phyloP scores from a whole-genome alignment of 1,140 invertebrate species.

The Onthophagus taurus region DNA sequence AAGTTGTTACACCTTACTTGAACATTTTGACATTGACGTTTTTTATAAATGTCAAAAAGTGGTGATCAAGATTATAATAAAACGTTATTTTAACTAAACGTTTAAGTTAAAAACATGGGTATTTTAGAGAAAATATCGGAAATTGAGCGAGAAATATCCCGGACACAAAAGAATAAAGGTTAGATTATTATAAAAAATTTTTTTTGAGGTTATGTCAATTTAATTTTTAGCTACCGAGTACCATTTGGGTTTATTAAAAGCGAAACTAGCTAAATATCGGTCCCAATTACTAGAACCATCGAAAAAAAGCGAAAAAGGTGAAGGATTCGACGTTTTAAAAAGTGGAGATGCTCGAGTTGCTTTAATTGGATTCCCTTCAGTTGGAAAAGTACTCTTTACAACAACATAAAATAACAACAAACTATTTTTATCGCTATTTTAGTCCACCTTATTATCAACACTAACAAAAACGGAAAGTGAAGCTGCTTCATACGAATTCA shows the following conservation, averaged over 20 bases:
- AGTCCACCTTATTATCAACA: conserved; percentile 89
- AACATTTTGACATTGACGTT: too few relatives aligned
- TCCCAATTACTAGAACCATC: conserved; percentile 90
- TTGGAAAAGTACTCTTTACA: conserved; percentile 63
- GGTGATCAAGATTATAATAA: too few relatives aligned
- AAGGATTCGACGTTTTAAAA: conserved; percentile 99
- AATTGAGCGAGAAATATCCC: conserved; percentile 95
- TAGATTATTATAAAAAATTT: conserved; percentile 19
- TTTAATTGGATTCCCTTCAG: conserved; percentile 94
- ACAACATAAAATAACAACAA: too few relatives aligned
- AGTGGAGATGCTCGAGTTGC: conserved; percentile 98
- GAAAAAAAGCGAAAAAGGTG: conserved; percentile 94
- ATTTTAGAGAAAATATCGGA: conserved; percentile 97
- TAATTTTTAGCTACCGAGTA: conserved; percentile 88
- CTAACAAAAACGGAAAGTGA: conserved; percentile 93
- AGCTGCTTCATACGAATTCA: conserved; percentile 97
- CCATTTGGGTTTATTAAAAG: conserved; percentile 95
- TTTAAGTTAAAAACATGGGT: conserved; percentile 59
- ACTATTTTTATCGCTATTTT: conserved; percentile 27
- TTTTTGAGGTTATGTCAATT: neutral
- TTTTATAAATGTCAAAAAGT: too few relatives aligned
- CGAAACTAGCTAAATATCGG: conserved; percentile 96
- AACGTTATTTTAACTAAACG: neutral
- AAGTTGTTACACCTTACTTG: too few relatives aligned
- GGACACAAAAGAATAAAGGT: conserved; percentile 99